phyloP scores from a whole-genome alignment of 1,140 invertebrate species.

The Drosophila tsacasi region DNA sequence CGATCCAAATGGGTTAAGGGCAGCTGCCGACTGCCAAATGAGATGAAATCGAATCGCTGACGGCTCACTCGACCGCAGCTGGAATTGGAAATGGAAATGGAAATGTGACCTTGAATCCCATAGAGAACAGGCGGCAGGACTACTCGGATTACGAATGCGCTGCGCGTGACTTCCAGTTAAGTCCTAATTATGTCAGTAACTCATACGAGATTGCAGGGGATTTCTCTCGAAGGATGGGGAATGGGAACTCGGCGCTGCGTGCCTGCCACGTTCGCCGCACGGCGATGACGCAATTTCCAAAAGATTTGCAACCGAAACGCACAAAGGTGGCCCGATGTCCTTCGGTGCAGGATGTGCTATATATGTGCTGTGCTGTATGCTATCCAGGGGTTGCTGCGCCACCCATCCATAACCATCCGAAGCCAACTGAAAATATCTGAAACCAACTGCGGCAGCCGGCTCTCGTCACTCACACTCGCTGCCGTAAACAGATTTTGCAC shows the following conservation, averaged over 20 bases:
- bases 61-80: conserved; percentile 48
- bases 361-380: background rate
- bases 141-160: conserved; percentile 75
- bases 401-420: conserved; percentile 27
- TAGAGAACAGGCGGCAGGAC: conserved; percentile 28
- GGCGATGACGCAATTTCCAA: conserved; percentile 74
- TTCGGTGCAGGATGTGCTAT: conserved; percentile 37
- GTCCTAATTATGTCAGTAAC: conserved; percentile 82
- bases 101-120: conserved; percentile 67
- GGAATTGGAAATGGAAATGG: conserved; percentile 39
- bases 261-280: conserved; percentile 69
- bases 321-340: conserved; percentile 60
- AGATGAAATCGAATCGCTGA: conserved; percentile 44
- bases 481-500: conserved; percentile 68
- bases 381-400: conserved; percentile 55
- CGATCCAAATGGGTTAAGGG: conserved; percentile 27
- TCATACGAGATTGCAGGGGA: conserved; percentile 71
- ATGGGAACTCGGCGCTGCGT: conserved; percentile 55
- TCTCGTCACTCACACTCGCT: conserved; percentile 49
- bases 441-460: conserved; percentile 52
- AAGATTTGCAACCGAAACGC: conserved; percentile 70
- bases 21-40: conserved; percentile 36
- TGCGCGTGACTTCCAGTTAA: conserved; percentile 80
- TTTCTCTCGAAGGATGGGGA: conserved; percentile 16
- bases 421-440: conserved; percentile 18